phyloP scores from a whole-genome alignment of 2,888 invertebrate species.

The Lordiphosa fenestrarum region DNA sequence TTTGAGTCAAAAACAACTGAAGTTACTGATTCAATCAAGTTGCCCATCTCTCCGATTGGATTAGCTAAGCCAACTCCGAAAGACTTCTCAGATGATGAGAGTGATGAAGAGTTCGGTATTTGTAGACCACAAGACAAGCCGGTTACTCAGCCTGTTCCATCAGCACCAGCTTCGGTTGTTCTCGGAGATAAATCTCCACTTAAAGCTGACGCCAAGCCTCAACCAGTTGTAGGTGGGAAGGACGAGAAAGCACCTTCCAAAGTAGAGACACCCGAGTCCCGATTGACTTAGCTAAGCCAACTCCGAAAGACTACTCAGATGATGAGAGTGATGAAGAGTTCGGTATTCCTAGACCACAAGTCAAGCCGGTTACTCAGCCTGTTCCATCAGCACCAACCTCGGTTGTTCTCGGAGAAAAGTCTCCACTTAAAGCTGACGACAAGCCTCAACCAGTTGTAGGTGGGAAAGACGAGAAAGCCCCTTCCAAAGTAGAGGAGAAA shows the following conservation, averaged over 20 bases:
- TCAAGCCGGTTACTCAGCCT: too few species aligned
- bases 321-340: constrained; percentile 9
- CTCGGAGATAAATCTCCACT: neutral
- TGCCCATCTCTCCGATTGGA: constrained; percentile 9
- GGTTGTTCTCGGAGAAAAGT: too few species aligned
- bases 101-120: constrained; percentile 1
- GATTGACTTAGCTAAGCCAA: too few species aligned
- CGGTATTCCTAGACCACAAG: too few species aligned
- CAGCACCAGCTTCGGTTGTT: neutral
- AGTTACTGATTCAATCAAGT: constrained; percentile 1
- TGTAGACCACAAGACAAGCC: neutral
- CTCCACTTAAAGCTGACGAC: too few species aligned
- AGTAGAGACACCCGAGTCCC: neutral
- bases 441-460: too few species aligned
- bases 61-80: neutral
- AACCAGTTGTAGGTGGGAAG: constrained; percentile 4
- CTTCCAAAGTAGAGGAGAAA: too few species aligned
- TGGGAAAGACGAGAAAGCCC: too few species aligned
- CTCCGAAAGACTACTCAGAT: neutral
- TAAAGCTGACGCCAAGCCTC: neutral
- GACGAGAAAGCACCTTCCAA: neutral
- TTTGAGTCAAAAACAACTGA: neutral
- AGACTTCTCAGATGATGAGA: constrained; percentile 1
- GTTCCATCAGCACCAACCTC: too few species aligned
- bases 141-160: constrained; percentile 1